These are phyloP conservation scores for Scyliorhinus canicula DNA, from an alignment of 2,797 vertebrate genomes.

Conservation along the genomic window DNA sequence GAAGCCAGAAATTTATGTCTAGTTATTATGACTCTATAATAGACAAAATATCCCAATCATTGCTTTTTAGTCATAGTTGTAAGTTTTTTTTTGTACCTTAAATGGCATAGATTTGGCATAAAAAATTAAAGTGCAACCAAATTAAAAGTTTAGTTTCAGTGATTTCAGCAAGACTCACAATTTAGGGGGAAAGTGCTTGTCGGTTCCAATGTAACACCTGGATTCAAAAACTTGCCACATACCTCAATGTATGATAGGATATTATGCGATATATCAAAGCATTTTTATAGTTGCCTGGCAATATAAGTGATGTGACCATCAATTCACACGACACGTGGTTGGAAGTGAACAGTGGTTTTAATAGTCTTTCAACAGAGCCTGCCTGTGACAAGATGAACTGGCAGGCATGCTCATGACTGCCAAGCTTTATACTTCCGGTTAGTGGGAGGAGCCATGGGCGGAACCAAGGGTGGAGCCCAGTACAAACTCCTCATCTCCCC, in stretches of 20 bases:
- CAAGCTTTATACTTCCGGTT: no score
- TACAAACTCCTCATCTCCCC: no score
- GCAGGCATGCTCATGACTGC: no score
- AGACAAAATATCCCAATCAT: not conserved
- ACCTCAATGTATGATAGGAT: not conserved
- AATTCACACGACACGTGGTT: no score
- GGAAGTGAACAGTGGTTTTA: no score
- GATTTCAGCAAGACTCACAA: not conserved
- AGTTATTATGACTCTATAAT: not conserved
- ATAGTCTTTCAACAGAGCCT: no score
- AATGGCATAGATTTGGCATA: not conserved
- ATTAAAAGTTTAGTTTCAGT: not conserved
- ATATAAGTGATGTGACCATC: no score
- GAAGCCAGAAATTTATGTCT: not conserved
- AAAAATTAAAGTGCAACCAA: not conserved
- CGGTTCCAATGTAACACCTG: not conserved
- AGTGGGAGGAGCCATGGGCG: no score
- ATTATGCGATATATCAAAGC: not conserved
- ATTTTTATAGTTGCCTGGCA: not conserved
- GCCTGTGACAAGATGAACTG: no score
- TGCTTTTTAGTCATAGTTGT: not conserved
- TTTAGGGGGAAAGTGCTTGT: not conserved
- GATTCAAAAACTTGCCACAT: not conserved
- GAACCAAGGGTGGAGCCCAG: no score
- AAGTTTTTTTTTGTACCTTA: not conserved